These are phyloP conservation scores for Halocaridina rubra DNA, from an alignment of 2,888 invertebrate species.

Conservation along the genomic window DNA sequence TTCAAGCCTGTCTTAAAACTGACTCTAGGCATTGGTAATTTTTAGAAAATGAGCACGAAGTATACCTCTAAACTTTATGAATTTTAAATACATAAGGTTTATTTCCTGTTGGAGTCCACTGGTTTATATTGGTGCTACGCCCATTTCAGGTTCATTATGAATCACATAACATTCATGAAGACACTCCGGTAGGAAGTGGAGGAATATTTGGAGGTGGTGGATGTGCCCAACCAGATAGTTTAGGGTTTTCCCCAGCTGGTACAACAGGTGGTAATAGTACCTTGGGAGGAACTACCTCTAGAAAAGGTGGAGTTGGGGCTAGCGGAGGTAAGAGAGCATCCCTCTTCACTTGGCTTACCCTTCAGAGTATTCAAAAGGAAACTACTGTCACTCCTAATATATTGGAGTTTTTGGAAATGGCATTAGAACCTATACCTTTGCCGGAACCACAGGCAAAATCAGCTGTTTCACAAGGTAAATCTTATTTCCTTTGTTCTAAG, in stretches of 20 bases:
- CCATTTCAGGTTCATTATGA: conserved; percentile 82
- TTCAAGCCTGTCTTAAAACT: no score
- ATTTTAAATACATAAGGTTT: no score
- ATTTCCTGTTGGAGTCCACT: no score
- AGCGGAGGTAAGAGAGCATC: conserved; percentile 73
- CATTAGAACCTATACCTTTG: conserved; percentile 91
- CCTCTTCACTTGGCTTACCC: conserved; percentile 93
- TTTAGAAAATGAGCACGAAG: no score
- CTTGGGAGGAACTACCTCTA: not conserved
- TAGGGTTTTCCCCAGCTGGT: conserved; percentile 42
- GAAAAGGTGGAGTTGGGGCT: conserved; percentile 19
- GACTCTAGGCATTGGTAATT: no score
- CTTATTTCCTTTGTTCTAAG: not conserved
- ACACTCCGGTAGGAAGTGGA: conserved; percentile 66
- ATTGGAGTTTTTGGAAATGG: conserved; percentile 96
- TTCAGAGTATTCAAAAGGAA: conserved; percentile 97
- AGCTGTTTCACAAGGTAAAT: conserved; percentile 64
- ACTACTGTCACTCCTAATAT: conserved; percentile 97
- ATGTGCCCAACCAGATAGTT: conserved; percentile 7
- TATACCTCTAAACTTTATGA: no score
- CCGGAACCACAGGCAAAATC: conserved; percentile 65
- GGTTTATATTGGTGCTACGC: no score
- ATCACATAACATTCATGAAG: conserved; percentile 79
- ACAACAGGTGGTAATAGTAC: conserved; percentile 26
- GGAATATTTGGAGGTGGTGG: conserved; percentile 19